These are phyloP conservation scores for Anabas testudineus DNA, from an alignment of 2,797 vertebrate genomes.

Conservation along the genomic window DNA sequence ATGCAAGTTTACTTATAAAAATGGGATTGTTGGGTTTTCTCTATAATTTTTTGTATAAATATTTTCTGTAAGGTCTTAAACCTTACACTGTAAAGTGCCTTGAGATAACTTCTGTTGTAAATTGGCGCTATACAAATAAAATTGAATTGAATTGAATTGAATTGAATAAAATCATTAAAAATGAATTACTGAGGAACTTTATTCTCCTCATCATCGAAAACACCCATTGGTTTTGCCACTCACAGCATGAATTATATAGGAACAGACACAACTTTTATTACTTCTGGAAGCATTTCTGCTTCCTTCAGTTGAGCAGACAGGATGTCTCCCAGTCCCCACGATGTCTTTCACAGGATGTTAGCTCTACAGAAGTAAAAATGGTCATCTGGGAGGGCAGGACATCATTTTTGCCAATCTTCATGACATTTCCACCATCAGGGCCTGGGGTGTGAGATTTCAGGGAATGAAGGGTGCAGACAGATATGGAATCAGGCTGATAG, in stretches of 20 bases:
- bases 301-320: not conserved
- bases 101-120: no score
- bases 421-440: constrained; percentile 63
- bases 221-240: not conserved
- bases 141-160: no score
- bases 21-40: no score
- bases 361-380: constrained; percentile 28
- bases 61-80: no score
- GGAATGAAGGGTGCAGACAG: constrained; percentile 49
- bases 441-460: constrained; percentile 56
- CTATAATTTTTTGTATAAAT: no score
- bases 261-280: constrained; percentile 19
- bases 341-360: constrained; percentile 52
- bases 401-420: constrained; percentile 58
- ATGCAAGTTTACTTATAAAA: no score
- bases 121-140: no score
- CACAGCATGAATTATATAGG: constrained; percentile 6
- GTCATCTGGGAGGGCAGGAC: constrained; percentile 42
- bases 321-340: not conserved
- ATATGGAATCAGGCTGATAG: constrained; percentile 55
- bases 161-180: no score
- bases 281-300: constrained; percentile 18
- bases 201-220: no score
- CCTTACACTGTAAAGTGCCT: no score
- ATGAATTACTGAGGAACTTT: no score